Conservation (phyloP, 2,797 vertebrate species). For the Rhinogobio ventralis region DNA sequence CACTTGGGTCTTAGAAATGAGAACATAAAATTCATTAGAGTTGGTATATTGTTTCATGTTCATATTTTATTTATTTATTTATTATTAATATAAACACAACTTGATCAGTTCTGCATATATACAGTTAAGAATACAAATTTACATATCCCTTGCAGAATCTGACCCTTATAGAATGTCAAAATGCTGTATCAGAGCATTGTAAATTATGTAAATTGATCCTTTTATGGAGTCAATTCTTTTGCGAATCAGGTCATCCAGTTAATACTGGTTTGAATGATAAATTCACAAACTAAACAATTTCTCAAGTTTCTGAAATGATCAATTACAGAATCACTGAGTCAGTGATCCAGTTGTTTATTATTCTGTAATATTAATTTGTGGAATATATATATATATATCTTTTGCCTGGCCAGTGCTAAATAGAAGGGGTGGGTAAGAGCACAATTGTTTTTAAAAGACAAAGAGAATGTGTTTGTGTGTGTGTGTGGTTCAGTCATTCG, state of each 20-base stretch:
- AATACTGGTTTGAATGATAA: not conserved
- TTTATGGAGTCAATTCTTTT: not conserved
- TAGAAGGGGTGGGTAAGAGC: not conserved
- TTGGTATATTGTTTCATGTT: not conserved
- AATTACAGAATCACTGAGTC: not conserved
- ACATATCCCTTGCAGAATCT: not conserved
- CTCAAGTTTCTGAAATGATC: not conserved
- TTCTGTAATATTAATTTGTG: not conserved
- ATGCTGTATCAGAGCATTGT: not conserved
- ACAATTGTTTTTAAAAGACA: too few relatives aligned
- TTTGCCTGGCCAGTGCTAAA: not conserved
- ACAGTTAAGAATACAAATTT: not conserved
- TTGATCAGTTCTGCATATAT: not conserved
- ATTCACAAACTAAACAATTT: not conserved
- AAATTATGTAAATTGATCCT: not conserved
- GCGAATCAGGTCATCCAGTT: not conserved
- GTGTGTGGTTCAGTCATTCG: not conserved
- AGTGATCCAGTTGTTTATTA: not conserved
- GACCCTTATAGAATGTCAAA: not conserved
- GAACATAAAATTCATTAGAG: not conserved
- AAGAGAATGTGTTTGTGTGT: slow-evolving; percentile 29
- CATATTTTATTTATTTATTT: not conserved
- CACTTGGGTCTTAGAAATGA: slow-evolving; percentile 18
- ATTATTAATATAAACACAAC: not conserved
- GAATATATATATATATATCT: not conserved